Evolutionary conservation across 2,797 vertebrate species (phyloP).

Genomic region (Galagoides demidoff): DNA sequence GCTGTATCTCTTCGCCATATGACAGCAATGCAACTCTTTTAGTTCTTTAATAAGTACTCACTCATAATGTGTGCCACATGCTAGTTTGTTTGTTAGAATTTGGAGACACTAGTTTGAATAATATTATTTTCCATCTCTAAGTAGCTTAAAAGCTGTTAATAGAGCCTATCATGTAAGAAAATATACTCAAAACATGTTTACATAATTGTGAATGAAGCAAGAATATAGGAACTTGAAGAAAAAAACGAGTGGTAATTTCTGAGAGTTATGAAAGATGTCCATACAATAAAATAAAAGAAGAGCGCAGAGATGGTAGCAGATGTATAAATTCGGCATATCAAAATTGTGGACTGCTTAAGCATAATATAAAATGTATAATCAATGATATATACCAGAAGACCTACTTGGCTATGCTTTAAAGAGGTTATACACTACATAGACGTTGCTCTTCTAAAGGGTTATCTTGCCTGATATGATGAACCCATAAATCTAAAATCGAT

Average conservation of each 20-base stretch:
- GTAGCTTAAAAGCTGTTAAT: background rate
- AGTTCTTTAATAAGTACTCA: background rate
- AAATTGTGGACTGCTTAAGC: background rate
- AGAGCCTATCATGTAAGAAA: background rate
- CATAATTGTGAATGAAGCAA: background rate
- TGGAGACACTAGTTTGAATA: background rate
- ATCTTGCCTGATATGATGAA: background rate
- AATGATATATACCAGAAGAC: too few relatives aligned
- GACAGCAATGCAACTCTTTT: background rate
- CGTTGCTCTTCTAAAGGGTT: background rate
- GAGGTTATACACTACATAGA: too few relatives aligned
- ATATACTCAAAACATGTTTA: background rate
- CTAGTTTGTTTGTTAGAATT: background rate
- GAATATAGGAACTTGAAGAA: background rate
- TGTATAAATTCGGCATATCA: background rate
- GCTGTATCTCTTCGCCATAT: background rate
- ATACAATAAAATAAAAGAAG: background rate
- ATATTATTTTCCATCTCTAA: background rate
- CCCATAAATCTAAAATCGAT: background rate
- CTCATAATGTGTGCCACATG: background rate
- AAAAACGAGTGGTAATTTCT: background rate
- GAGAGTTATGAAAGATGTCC: background rate
- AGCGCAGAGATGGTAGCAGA: background rate
- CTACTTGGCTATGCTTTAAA: background rate
- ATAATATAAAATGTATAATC: background rate